Conservation (phyloP, 2,888 invertebrate species). For the Drosophila eohydei region DNA sequence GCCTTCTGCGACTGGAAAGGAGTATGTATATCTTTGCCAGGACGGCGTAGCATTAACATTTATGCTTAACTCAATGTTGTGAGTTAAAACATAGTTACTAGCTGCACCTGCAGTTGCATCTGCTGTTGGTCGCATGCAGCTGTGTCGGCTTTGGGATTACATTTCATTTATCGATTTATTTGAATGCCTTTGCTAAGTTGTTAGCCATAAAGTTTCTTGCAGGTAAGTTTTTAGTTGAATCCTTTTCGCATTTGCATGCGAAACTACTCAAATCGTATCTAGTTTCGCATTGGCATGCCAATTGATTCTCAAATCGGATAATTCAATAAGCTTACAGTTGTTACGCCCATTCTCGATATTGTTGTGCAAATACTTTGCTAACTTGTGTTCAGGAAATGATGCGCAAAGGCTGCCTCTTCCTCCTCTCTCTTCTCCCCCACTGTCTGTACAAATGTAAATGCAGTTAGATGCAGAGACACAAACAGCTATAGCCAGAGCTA, state of each 20-base stretch:
- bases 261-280: constrained; percentile 46
- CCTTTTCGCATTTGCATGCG: constrained; percentile 67
- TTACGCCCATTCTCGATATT: constrained; percentile 9
- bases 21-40: constrained; percentile 4
- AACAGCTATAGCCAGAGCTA: background rate
- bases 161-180: constrained; percentile 77
- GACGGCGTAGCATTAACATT: constrained; percentile 51
- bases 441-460: constrained; percentile 10
- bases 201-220: constrained; percentile 49
- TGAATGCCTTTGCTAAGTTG: constrained; percentile 53
- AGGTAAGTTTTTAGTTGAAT: constrained; percentile 62
- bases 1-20: background rate
- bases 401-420: constrained; percentile 24
- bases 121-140: constrained; percentile 13
- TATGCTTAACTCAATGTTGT: constrained; percentile 46
- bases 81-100: constrained; percentile 35
- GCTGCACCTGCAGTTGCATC: constrained; percentile 15
- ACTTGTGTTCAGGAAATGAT: constrained; percentile 50
- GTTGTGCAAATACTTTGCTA: constrained; percentile 19
- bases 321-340: constrained; percentile 67
- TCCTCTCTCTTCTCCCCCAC: background rate
- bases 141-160: constrained; percentile 56
- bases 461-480: background rate
- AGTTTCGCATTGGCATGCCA: constrained; percentile 65
- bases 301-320: constrained; percentile 70